Base-by-base conservation (phyloP, 2,888 invertebrate genomes). In the Coelopa pilipes region DNA sequence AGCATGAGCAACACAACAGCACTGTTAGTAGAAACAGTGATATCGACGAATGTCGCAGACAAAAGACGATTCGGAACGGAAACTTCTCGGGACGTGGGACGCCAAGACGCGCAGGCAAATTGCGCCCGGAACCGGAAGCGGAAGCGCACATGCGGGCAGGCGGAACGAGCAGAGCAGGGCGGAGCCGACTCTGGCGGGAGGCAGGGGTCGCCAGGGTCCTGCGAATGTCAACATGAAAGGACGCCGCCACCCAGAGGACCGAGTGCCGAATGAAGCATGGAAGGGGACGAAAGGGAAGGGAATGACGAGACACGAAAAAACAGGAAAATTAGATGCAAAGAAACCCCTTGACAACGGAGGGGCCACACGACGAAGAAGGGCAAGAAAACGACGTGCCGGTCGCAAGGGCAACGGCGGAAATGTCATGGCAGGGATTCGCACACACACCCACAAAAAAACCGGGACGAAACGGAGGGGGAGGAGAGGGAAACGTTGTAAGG, bases 251-350 rank as follows among this genome's bases (percentile, higher is more conserved):
- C 34, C 34, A 7, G 34, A 34, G 34, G 34, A 34, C 34, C 4
- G 7, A 34, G 7, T 7, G 34, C 2, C 17, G 57, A 69, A 57
- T 68, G 19, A 19, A 15, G 57, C 46, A 13, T 21, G 34, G 9
- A 53, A 67, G n/a, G 53, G 15, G 11, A 50, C 24, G 12, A 24
- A 50, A 67, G n/a, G 55, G 17, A 55, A 55, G 13, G 34, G 67
- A 63, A 50, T 24, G 24, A 34, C 4, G 1, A 47, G 55, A 7
- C 34, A 13, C 21, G 70, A 65, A 59, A 53, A 60, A 65, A 70
- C 13, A 53, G 24, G 34, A 53, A 53, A 67, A 66, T 19, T 17
- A 17, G 13, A 21, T 15, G 15, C 49, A 66, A 12, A 21, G 3
- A 66, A 21, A 66, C 49, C 15, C 13, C 47, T 45, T 15, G 46